Base-by-base conservation (phyloP, 2,888 invertebrate genomes). In the Nomada lathburiana region DNA sequence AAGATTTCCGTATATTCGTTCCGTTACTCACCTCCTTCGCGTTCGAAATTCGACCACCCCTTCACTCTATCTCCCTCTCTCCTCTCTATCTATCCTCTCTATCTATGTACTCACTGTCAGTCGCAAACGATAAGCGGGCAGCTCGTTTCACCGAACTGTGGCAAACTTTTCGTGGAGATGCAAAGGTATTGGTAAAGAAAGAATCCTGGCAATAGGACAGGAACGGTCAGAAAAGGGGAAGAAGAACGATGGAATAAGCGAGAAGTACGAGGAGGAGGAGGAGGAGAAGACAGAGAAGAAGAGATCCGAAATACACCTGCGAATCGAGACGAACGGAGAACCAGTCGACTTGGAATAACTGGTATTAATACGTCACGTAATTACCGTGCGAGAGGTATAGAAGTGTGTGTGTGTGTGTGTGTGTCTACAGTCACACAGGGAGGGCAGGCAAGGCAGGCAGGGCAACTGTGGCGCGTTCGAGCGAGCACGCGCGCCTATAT, bases 351-450 rank as follows among this genome's bases (percentile, higher is more conserved):
- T 86, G 88, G 91, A 92, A 92, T 92, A 92, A 92, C 92, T 92
- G 92, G 91, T 92, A 92, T 92, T 92, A 92, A 92, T 92, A 92
- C 92, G 90, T 92, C 92, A 91, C 91, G 91, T 92, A 92, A 92
- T 92, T 92, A 91, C 91, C 90, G 89, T 89, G 89, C 86, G 88
- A 86, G 88, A 81, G 80, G 70, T 71, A 76, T 78, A 85, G 44
- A 63, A 62, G 42, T 88, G 86, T 83, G 88, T 83, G 80, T 88
- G 91, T 88, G 86, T 85, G 83, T 76, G 82, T 83, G 91, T 89
- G 86, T 86, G 83, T 76, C 80, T 83, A 76, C 80, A 80, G 84
- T 62, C 80, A 63, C 64, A 75, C 60, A 83, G 83, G 79, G 75
- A 60, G 59, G 86, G 53, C 81, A n/a, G 53, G 53, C 52, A 9